Evolutionary conservation across 2,113 vertebrate species (phyloP), one percentile per base, ranked within the genome.

Genomic region (Addax nasomaculatus): DNA sequence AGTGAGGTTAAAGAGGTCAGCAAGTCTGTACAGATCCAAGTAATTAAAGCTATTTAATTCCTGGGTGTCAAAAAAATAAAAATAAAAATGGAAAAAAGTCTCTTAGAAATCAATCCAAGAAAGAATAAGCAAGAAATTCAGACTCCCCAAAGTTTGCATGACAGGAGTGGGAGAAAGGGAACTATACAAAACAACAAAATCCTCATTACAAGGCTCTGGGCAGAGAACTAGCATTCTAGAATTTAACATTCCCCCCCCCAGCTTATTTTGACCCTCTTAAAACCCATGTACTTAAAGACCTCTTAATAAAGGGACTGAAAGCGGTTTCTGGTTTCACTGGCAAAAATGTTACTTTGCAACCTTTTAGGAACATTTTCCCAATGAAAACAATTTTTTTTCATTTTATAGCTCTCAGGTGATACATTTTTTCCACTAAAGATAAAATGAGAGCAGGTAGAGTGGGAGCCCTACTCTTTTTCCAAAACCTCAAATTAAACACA

Each of bases 41-140:
- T 99, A 99, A 99, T 99, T 99, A 98, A 99, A 99, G 92, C 99
- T 99, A 99, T 99, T 99, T 98, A 99, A 99, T 98, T 99, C 99
- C 99, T 99, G 98, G 92, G 94, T 92, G 97, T 81, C 94, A 97
- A 95, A 97, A 91, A 95, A 45, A 94, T 98, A 89, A 19, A 43
- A 83, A 95, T 27, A 81, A 88, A 94, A 90, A 95, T 11, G 96
- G 97, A 33, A 86, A 98, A 98, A 98, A 15, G 96, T 0, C 2
- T 16, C 57, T 99, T 96, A 99, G 96, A 98, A 97, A 96, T 92
- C 92, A 76, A 89, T 92, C 10, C 89, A 97, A 93, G 17, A 12
- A 96, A 55, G 4, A 33, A 6, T 55, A 96, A 43, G 51, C 70
- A 97, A n/a, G 67, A 98, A 98, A 93, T 94, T 96, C 49, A 97